Evolutionary conservation across 1,140 invertebrate species (phyloP).

Genomic region (Drosophila lini): DNA sequence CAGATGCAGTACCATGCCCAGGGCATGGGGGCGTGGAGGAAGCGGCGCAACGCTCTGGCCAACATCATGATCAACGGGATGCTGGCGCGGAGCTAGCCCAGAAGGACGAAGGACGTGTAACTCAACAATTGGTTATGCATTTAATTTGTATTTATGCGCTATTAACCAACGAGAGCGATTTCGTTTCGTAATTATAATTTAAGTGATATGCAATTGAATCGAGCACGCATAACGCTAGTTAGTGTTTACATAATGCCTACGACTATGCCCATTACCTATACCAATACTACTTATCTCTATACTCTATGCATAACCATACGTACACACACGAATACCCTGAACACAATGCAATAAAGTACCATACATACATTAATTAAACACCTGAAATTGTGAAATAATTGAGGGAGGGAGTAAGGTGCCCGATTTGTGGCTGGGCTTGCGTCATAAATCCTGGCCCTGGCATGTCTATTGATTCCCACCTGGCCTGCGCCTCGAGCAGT

Average conservation of each 20-base stretch:
- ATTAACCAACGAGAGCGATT: constrained; percentile 68
- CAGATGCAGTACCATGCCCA: constrained; percentile 95
- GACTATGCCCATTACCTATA: constrained; percentile 34
- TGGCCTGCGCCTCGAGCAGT: constrained; percentile 1
- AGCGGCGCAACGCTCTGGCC: constrained; percentile 94
- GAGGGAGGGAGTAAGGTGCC: not conserved
- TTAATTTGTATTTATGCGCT: constrained; percentile 73
- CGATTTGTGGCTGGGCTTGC: constrained; percentile 31
- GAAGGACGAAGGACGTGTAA: constrained; percentile 16
- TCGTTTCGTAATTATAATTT: constrained; percentile 73
- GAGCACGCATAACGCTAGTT: constrained; percentile 69
- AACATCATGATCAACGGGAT: constrained; percentile 98
- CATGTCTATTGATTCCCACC: constrained; percentile 47
- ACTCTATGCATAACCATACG: constrained; percentile 44
- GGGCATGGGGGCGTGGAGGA: constrained; percentile 95
- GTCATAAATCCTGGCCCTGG: constrained; percentile 26
- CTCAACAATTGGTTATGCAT: constrained; percentile 58
- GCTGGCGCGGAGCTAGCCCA: constrained; percentile 84
- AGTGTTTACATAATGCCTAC: constrained; percentile 62
- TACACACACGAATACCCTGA: constrained; percentile 51
- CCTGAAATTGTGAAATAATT: constrained; percentile 65
- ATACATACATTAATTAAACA: constrained; percentile 56
- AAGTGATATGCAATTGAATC: constrained; percentile 74
- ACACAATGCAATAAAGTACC: constrained; percentile 55
- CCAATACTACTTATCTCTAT: constrained; percentile 24